Evolutionary conservation across 2,113 vertebrate species (phyloP), one percentile per base, ranked within the genome.

Genomic region (Ochotona curzoniae): DNA sequence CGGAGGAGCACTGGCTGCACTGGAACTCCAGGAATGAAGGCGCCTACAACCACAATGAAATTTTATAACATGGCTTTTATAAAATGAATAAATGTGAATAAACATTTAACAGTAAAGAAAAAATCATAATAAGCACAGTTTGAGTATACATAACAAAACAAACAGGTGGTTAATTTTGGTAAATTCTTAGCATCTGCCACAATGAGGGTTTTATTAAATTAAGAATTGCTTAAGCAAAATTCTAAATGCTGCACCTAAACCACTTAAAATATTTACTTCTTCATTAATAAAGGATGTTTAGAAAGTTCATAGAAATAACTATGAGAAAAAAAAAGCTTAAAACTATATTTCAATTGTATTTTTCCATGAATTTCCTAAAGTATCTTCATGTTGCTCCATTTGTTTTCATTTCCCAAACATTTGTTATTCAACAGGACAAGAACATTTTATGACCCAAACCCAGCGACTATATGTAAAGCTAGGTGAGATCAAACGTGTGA

Each of bases 1-100:
- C 99, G 98, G 60, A 99, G 98, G n/a, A 99, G 70, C 69, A 99
- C 95, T 1, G 99, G 99, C 73, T 99, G 99, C 51, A 99, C 99
- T 3, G 99, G 98, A 82, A 99, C 99, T 32, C 96, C 98, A 30
- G 99, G 99, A 95, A 99, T 97, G 95, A 99, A 99, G 94, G 99
- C 99, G 83, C 99, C 99, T 99, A 75, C 1, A 97, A 97, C n/a
- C 95, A 97, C n/a, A 97, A 20, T 60, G 32, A 78, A 61, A 87
- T 64, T 32, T 66, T 17, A 86, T 0, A 35, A 44, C 11, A 47
- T 4, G n/a, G 4, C 57, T 63, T 89, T 83, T 23, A 61, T 44
- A 44, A 44, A 44, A 44, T 44, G 38, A 44, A 44, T 44, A 44
- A 44, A 44, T 2, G 25, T 2, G 8, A 73, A 79, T 18, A 49